These are phyloP conservation scores for Cantharis nigra DNA, from an alignment of 2,888 invertebrate genomes.

Conservation along the genomic window DNA sequence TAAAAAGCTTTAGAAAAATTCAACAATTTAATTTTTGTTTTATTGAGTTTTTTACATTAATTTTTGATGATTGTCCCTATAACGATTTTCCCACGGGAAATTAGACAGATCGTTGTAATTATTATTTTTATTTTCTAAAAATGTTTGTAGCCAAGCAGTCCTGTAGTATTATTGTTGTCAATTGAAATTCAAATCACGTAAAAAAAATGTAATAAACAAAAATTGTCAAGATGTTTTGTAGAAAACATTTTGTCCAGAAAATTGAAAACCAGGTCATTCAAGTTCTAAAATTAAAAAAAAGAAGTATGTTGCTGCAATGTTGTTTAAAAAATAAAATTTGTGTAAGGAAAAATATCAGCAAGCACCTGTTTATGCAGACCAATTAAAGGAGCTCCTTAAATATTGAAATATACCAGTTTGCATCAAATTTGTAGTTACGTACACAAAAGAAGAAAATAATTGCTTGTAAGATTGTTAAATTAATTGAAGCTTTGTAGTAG, in stretches of 20 bases:
- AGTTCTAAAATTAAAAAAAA: no score
- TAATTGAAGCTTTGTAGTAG: not conserved
- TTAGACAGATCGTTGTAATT: no score
- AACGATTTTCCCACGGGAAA: no score
- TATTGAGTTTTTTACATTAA: no score
- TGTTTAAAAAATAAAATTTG: not conserved
- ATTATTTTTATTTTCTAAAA: no score
- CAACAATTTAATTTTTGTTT: no score
- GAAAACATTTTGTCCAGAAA: not conserved
- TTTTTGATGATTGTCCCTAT: no score
- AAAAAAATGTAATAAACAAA: no score
- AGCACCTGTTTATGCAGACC: not conserved
- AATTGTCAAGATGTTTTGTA: not conserved
- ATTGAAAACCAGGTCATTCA: not conserved
- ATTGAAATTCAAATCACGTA: no score
- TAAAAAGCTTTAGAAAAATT: no score
- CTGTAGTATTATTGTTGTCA: no score
- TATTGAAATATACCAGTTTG: not conserved
- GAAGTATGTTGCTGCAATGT: not conserved
- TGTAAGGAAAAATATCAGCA: not conserved
- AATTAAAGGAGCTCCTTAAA: not conserved
- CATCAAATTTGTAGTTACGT: not conserved
- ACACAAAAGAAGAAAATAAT: not conserved
- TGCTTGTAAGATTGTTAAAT: not conserved
- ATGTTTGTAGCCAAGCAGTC: no score